These are phyloP conservation scores for Dryas iulia DNA, from an alignment of 1,140 invertebrate species.

Conservation along the genomic window DNA sequence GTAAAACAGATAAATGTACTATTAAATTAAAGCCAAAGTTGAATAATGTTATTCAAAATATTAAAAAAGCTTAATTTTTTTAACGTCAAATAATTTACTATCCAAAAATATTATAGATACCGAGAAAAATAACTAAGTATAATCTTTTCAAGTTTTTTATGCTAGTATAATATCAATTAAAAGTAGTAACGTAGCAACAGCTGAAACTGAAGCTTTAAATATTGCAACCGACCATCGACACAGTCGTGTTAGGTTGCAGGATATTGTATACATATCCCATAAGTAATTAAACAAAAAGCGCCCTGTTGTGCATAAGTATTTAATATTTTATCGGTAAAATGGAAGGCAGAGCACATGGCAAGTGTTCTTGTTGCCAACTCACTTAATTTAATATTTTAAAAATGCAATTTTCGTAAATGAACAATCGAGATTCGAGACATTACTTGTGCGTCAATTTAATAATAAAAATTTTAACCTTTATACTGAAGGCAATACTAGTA, in stretches of 20 bases:
- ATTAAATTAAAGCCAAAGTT: too few relatives aligned
- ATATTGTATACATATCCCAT: constrained; percentile 29
- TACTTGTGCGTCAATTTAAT: neutral
- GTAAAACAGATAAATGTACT: neutral
- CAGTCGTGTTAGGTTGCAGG: neutral
- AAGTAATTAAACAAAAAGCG: constrained; percentile 55
- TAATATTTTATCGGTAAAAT: constrained; percentile 57
- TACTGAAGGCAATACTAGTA: too few relatives aligned
- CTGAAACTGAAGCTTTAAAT: neutral
- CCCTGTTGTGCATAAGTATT: constrained; percentile 40
- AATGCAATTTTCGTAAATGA: constrained; percentile 10
- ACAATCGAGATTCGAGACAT: neutral
- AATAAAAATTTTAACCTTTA: neutral
- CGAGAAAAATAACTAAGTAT: too few relatives aligned
- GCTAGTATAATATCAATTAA: too few relatives aligned
- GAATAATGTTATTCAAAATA: too few relatives aligned
- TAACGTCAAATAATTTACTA: neutral
- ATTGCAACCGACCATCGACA: too few relatives aligned
- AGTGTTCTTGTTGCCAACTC: constrained; percentile 9
- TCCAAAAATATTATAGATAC: constrained; percentile 1
- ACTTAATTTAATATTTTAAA: constrained; percentile 19
- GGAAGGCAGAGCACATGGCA: constrained; percentile 39
- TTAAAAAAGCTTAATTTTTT: too few relatives aligned
- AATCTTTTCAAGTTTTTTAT: too few relatives aligned
- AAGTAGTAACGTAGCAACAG: neutral